These are phyloP conservation scores for Enteromius unitaeniatus DNA, from an alignment of 2,797 vertebrate species.

Conservation along the genomic window DNA sequence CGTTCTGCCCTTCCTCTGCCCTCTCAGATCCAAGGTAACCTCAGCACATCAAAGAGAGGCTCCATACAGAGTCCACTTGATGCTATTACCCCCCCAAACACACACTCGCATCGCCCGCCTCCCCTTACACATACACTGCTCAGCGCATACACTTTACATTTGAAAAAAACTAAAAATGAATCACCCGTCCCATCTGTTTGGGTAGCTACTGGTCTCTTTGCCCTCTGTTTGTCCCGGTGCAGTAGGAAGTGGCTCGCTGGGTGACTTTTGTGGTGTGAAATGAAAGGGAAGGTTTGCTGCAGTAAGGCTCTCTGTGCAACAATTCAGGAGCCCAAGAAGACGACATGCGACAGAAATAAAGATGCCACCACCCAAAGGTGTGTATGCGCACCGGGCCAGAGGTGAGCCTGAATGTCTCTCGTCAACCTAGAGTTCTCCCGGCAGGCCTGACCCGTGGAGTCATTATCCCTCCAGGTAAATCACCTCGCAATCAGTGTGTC, in stretches of 20 bases:
- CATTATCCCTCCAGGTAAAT: conserved; percentile 80
- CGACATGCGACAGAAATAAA: conserved; percentile 16
- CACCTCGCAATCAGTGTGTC: conserved; percentile 81
- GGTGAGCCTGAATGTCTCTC: conserved; percentile 39
- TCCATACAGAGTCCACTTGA: conserved; percentile 66
- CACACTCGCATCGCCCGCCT: conserved; percentile 31
- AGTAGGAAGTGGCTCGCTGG: conserved; percentile 78
- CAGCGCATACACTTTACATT: conserved; percentile 73
- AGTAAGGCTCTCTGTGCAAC: conserved; percentile 62
- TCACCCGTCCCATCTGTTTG: conserved; percentile 70
- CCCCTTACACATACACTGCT: conserved; percentile 47
- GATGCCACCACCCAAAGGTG: conserved; percentile 31
- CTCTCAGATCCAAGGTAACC: conserved; percentile 66
- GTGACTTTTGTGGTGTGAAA: conserved; percentile 74
- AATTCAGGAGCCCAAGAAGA: conserved; percentile 41
- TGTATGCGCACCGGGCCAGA: conserved; percentile 35
- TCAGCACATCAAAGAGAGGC: conserved; percentile 75
- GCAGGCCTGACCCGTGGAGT: conserved; percentile 74
- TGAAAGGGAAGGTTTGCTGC: conserved; percentile 64
- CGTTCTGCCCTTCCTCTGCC: conserved; percentile 63
- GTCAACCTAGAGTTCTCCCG: conserved; percentile 44
- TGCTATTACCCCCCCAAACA: conserved; percentile 54
- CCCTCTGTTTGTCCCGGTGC: conserved; percentile 66
- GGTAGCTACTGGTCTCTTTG: conserved; percentile 64
- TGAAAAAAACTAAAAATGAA: conserved; percentile 64